A percentile compares a stretch with the other conserved stretches of the same genome.
phyloP scores from a whole-genome alignment of 1,140 invertebrate genomes.

The Lerema accius region DNA sequence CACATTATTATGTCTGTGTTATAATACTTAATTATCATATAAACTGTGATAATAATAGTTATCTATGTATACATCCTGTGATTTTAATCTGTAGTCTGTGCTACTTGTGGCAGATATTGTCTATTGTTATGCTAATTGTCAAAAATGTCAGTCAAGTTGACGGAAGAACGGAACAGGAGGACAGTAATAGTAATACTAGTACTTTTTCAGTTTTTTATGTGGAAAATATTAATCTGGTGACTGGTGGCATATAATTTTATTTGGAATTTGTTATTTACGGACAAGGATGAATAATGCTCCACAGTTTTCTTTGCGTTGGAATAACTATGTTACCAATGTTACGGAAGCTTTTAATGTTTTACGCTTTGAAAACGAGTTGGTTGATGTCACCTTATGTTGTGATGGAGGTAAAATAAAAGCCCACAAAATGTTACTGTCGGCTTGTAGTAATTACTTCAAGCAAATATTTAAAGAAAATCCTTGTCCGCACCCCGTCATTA shows the following conservation, averaged over 20 bases:
- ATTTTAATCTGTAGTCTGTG: too few species aligned
- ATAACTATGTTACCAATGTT: conserved; percentile 79
- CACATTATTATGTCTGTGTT: too few species aligned
- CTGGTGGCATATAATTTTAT: conserved; percentile 16
- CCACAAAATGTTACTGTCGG: conserved; percentile 93
- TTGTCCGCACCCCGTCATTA: conserved; percentile 93
- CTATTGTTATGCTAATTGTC: too few species aligned
- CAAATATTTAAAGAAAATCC: conserved; percentile 93
- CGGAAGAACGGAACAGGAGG: too few species aligned
- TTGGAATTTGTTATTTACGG: conserved; percentile 8
- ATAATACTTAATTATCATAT: too few species aligned
- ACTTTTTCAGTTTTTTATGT: background rate
- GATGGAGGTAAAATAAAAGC: conserved; percentile 92
- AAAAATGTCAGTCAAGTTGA: too few species aligned
- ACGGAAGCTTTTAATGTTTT: conserved; percentile 89
- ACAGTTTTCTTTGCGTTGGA: conserved; percentile 78
- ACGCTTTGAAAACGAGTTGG: conserved; percentile 90
- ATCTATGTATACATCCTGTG: too few species aligned
- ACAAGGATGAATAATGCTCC: conserved; percentile 75
- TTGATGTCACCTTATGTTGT: conserved; percentile 93
- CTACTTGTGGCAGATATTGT: too few species aligned
- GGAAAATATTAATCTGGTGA: conserved; percentile 1
- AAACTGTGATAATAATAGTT: too few species aligned
- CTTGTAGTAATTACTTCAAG: conserved; percentile 92
- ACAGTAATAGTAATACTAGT: too few species aligned